These are phyloP conservation scores for Pteruthius melanotis DNA, from an alignment of 2,113 vertebrate genomes.

Conservation along the genomic window DNA sequence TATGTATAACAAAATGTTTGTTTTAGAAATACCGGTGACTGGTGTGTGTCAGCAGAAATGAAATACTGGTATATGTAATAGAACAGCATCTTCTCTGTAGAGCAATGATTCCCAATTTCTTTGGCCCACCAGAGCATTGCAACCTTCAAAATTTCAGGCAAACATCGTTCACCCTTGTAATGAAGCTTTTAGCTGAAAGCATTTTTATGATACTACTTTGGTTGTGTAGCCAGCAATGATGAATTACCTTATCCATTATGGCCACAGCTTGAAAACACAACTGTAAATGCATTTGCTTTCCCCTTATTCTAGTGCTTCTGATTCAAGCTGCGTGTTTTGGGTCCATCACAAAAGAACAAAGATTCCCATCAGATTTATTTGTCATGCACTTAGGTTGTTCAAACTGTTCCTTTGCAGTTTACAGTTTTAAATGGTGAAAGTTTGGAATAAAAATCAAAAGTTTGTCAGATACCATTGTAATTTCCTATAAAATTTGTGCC, in stretches of 20 bases:
- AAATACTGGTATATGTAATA: neutral
- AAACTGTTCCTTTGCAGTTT: neutral
- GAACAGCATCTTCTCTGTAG: neutral
- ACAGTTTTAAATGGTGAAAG: neutral
- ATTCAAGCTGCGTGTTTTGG: neutral
- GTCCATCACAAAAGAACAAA: neutral
- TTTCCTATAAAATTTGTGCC: neutral
- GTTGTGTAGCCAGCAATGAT: neutral
- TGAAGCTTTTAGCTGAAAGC: constrained; percentile 43
- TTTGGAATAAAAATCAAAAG: neutral
- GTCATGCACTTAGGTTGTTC: neutral
- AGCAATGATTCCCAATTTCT: constrained; percentile 33
- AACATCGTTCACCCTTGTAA: neutral
- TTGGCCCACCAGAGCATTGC: constrained; percentile 29
- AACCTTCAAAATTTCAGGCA: constrained; percentile 20
- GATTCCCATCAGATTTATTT: neutral
- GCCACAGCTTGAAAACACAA: constrained; percentile 24
- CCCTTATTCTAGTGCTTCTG: neutral
- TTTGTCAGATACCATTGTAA: neutral
- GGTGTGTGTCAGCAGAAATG: neutral
- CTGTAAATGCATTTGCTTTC: neutral
- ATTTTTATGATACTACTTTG: neutral
- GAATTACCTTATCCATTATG: constrained; percentile 19
- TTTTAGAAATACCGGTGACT: neutral
- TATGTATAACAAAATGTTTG: neutral